phyloP scores from a whole-genome alignment of 2,888 invertebrate genomes.

The Drosophila barbarae region DNA sequence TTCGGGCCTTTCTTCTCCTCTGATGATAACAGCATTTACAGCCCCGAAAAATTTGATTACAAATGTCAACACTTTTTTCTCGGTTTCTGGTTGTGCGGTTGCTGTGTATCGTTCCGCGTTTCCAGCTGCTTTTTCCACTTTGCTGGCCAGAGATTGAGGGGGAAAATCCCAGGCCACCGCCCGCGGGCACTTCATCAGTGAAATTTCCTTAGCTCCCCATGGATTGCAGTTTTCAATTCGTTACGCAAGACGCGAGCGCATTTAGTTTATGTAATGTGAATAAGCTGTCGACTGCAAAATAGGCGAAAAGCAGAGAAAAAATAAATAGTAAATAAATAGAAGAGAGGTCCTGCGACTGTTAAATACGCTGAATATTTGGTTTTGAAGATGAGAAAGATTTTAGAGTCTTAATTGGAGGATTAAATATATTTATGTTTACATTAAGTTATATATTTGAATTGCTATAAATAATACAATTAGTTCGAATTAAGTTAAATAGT shows the following conservation, averaged over 20 bases:
- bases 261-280: constrained; percentile 72
- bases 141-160: constrained; percentile 10
- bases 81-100: constrained; percentile 17
- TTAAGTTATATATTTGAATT: neutral
- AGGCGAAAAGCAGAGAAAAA: constrained; percentile 35
- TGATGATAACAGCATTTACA: constrained; percentile 44
- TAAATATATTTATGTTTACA: too few species aligned
- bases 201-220: constrained; percentile 1
- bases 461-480: neutral
- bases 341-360: neutral
- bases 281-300: constrained; percentile 56
- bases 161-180: neutral
- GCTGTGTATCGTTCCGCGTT: constrained; percentile 17
- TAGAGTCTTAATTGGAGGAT: too few species aligned
- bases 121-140: constrained; percentile 23
- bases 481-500: neutral
- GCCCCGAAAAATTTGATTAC: constrained; percentile 56
- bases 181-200: constrained; percentile 15
- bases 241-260: constrained; percentile 69
- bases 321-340: constrained; percentile 9
- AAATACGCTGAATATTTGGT: neutral
- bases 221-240: constrained; percentile 68
- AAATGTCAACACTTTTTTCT: constrained; percentile 58
- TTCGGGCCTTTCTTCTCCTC: constrained; percentile 37
- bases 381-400: neutral